A percentile compares a stretch with the other conserved stretches of the same genome.
Evolutionary conservation across 2,888 invertebrate species (phyloP).

Genomic region (Ecdyonurus torrentis): DNA sequence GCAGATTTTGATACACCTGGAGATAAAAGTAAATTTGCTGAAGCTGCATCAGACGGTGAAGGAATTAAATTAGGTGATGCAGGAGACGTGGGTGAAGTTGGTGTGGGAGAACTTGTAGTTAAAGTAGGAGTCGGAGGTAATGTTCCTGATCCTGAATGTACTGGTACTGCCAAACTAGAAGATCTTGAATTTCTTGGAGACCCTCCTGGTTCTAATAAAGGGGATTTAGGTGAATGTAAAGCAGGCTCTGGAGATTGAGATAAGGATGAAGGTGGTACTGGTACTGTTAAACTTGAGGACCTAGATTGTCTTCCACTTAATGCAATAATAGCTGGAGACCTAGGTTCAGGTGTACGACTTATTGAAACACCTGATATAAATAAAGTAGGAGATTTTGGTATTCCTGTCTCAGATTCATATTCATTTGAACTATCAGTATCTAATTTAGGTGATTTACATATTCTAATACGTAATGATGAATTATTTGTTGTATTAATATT

Average conservation of each 20-base stretch:
- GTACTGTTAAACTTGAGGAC: slow-evolving; percentile 33
- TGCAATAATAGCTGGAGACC: slow-evolving; percentile 23
- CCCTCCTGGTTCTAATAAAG: slow-evolving; percentile 5
- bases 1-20: not conserved
- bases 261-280: slow-evolving; percentile 15
- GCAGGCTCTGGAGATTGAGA: slow-evolving; percentile 11
- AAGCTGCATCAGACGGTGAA: slow-evolving; percentile 6
- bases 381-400: slow-evolving; percentile 36
- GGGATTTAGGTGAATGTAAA: slow-evolving; percentile 11
- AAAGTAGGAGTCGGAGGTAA: slow-evolving; percentile 2
- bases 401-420: slow-evolving; percentile 38
- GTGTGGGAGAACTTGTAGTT: slow-evolving; percentile 4
- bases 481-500: not conserved
- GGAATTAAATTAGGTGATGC: not conserved
- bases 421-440: slow-evolving; percentile 35
- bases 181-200: slow-evolving; percentile 12
- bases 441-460: slow-evolving; percentile 18
- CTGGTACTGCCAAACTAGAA: slow-evolving; percentile 7
- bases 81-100: not conserved
- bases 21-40: not conserved
- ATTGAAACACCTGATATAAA: slow-evolving; percentile 40
- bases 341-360: slow-evolving; percentile 34
- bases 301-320: slow-evolving; percentile 27
- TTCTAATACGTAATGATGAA: slow-evolving; percentile 13
- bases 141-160: slow-evolving; percentile 9